Evolutionary conservation across 1,140 invertebrate genomes (phyloP).

Genomic region (Leptinotarsa lineolata): DNA sequence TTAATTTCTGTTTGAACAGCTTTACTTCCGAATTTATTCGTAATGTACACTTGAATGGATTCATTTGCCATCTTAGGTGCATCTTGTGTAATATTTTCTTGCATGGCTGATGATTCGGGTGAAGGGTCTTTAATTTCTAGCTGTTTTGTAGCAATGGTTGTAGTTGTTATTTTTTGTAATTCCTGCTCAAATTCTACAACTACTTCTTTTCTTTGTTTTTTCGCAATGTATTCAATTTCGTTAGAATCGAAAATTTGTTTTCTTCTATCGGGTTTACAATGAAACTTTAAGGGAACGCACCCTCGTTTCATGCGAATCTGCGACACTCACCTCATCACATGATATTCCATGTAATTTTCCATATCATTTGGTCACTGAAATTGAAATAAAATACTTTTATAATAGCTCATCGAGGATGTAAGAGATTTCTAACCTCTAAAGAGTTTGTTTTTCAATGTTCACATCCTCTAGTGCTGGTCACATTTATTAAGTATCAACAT

Average conservation of each 20-base stretch:
- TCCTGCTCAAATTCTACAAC: neutral
- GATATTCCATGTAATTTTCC: conserved; percentile 47
- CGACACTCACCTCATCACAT: conserved; percentile 44
- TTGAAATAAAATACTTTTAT: conserved; percentile 19
- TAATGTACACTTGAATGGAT: neutral
- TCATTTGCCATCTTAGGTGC: neutral
- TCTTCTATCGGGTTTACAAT: conserved; percentile 43
- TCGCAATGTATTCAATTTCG: conserved; percentile 12
- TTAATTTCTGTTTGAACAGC: neutral
- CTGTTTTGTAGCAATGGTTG: conserved; percentile 44
- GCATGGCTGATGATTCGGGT: conserved; percentile 56
- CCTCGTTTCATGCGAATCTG: conserved; percentile 43
- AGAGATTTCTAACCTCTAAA: neutral
- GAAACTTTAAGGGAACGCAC: conserved; percentile 41
- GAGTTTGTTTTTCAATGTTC: neutral
- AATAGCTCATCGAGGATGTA: neutral
- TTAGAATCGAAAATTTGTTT: conserved; percentile 33
- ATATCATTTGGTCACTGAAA: conserved; percentile 50
- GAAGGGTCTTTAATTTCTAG: conserved; percentile 51
- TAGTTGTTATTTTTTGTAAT: conserved; percentile 33
- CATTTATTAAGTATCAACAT: neutral
- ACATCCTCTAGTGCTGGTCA: neutral
- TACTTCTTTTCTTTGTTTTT: conserved; percentile 32
- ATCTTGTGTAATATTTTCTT: conserved; percentile 31
- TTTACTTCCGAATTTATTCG: neutral